Base-by-base conservation (phyloP, 2,888 invertebrate genomes). In the Acronicta psi region DNA sequence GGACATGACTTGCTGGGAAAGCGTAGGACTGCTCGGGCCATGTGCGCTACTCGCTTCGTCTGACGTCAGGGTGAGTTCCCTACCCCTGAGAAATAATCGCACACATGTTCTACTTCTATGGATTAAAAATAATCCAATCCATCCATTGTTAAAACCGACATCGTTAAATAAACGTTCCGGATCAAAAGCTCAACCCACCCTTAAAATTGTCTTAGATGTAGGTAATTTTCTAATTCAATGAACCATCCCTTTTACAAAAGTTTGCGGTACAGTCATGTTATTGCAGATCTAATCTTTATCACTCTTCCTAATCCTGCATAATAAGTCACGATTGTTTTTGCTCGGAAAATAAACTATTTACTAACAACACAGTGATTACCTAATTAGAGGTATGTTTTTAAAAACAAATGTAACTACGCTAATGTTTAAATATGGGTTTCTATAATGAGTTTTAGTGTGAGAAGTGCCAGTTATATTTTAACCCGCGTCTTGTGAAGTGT, bases 1-100 rank as follows among this genome's bases (percentile, higher is more conserved):
- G 87, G 86, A 85, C 75, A 94, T 94, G 94, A 94, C 94, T 87
- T 94, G 94, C 87, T 94, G 94, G 94, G 94, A 94, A 74, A 94
- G 90, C 69, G 93, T 94, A 86, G 93, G 94, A 78, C 89, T 94
- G 65, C 89, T 94, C 83, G 94, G 94, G 72, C 94, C 94, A 68
- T 94, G 94, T 83, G 93, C 94, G 80, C 90, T 94, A 55, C 94
- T 94, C 54, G 86, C 94, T 65, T 91, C 94, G 54, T 90, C 94
- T 59, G 93, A 92, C 78, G 85, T 88, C 85, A 88, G 92, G 92
- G 94, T 94, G 91, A 93, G 94, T 94, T 79, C 67, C 67, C 59
- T 65, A 68, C 73, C 69, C 77, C 71, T 58, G 59, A 43, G 56
- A 56, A 67, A 69, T 59, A 42, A 54, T 62, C 47, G 25, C 43